phyloP scores from a whole-genome alignment of 2,797 vertebrate species.

The Lerista edwardsae region DNA sequence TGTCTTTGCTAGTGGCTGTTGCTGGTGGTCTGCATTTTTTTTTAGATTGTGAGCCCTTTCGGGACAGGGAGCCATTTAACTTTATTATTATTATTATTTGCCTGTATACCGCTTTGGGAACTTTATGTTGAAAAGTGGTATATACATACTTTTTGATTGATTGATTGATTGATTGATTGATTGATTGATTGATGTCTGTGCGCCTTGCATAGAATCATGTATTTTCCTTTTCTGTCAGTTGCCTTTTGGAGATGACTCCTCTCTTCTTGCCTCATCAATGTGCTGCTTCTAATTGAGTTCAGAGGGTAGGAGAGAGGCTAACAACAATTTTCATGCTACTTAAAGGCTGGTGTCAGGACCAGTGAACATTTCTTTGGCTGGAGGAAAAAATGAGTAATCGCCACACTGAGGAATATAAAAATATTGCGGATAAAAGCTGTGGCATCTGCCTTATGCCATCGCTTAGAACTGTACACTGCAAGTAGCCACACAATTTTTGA shows the following conservation, averaged over 20 bases:
- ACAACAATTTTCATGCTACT: constrained; percentile 61
- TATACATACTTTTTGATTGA: too few species aligned
- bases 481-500: background rate
- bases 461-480: background rate
- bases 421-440: background rate
- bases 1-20: too few species aligned
- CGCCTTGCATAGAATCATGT: too few species aligned
- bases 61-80: too few species aligned
- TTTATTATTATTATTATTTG: too few species aligned
- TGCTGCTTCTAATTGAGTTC: constrained; percentile 37
- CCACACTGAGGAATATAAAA: background rate
- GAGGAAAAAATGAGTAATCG: constrained; percentile 54
- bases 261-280: background rate
- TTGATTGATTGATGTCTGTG: too few species aligned
- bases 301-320: constrained; percentile 46
- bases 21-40: too few species aligned
- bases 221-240: background rate
- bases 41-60: too few species aligned
- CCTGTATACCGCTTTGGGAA: too few species aligned
- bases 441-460: background rate
- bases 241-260: background rate
- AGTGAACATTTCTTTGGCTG: constrained; percentile 60
- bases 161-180: too few species aligned
- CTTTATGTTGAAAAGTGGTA: too few species aligned
- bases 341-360: constrained; percentile 53